phyloP scores from a whole-genome alignment of 1,140 invertebrate genomes.

The Caenorhabditis elegans region WBcel235 BX284604.4:4451501-4452000 shows the following conservation, averaged over 20 bases:
- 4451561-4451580: neutral
- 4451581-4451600: neutral
- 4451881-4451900: neutral
- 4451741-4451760: neutral
- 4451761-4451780: neutral
- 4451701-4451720: neutral
- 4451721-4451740: conserved; percentile 1
- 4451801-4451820: too few relatives aligned
- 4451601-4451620: conserved; percentile 8
- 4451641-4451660: conserved; percentile 17
- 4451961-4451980: neutral
- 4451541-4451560: too few relatives aligned
- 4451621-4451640: neutral
- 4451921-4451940: conserved; percentile 6
- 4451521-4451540: too few relatives aligned
- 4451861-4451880: neutral
- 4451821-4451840: neutral
- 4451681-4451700: neutral
- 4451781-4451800: too few relatives aligned
- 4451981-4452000: conserved; percentile 9
- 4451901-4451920: conserved; percentile 7
- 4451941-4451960: neutral
- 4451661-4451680: neutral
- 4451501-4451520: too few relatives aligned
- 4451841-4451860: neutral